These are phyloP conservation scores for Vesta saturnalis DNA, from an alignment of 2,888 invertebrate genomes.

Conservation along the genomic window DNA sequence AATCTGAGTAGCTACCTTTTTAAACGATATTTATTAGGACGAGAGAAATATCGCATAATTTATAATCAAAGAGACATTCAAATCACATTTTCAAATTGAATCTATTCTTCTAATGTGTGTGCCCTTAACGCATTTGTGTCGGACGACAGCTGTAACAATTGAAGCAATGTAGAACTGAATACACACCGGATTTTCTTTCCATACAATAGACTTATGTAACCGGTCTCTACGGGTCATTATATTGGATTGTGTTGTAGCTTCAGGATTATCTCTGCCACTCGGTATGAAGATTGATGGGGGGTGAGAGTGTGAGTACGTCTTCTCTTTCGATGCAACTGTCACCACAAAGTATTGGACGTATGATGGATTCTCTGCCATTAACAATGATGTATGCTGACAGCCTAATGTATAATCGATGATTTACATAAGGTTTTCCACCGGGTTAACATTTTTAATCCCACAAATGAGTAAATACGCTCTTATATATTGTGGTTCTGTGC, in stretches of 20 bases:
- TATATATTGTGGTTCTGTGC: conserved; percentile 26
- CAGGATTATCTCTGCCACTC: conserved; percentile 54
- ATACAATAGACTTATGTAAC: conserved; percentile 50
- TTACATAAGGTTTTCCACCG: conserved; percentile 30
- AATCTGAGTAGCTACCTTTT: conserved; percentile 34
- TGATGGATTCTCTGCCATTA: conserved; percentile 55
- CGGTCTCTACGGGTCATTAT: conserved; percentile 56
- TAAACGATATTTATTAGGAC: conserved; percentile 29
- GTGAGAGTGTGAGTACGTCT: conserved; percentile 56
- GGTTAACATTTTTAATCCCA: conserved; percentile 27
- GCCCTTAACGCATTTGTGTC: conserved; percentile 45
- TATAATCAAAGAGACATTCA: conserved; percentile 37
- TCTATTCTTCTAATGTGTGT: conserved; percentile 35
- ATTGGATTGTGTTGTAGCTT: conserved; percentile 56
- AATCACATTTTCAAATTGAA: conserved; percentile 36
- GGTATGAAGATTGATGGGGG: conserved; percentile 59
- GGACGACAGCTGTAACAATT: conserved; percentile 56
- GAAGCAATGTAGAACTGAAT: conserved; percentile 33
- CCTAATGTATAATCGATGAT: conserved; percentile 39
- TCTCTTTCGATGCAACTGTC: conserved; percentile 56
- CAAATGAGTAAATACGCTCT: conserved; percentile 22
- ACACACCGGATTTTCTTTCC: conserved; percentile 38
- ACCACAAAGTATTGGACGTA: conserved; percentile 59
- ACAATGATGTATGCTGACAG: conserved; percentile 42
- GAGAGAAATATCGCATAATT: conserved; percentile 28